Percentiles rank a stretch among this genome's conserved stretches.
Evolutionary conservation across 1,140 invertebrate species (phyloP).

Genomic region (Sarcophaga bullata): DNA sequence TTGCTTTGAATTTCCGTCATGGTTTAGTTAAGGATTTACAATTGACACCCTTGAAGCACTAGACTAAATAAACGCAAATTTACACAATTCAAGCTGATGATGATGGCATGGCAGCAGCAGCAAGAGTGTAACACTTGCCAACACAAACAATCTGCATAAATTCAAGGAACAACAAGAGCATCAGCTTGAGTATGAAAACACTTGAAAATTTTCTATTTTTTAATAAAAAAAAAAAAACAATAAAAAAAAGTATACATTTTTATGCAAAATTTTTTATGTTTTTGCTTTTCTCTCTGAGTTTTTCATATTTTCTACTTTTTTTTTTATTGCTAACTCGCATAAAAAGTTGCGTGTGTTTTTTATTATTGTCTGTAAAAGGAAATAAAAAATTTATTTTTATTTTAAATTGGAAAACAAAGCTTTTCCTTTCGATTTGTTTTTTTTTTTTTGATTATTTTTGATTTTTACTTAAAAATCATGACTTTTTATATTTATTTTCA

Average conservation of each 20-base stretch:
- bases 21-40: not conserved
- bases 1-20: not conserved
- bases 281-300: not conserved
- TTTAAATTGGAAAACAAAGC: too few species aligned
- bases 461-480: not conserved
- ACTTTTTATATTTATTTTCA: not conserved
- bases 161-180: not conserved
- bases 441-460: too few species aligned
- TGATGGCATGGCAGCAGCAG: too few species aligned
- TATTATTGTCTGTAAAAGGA: too few species aligned
- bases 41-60: conserved; percentile 4
- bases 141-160: not conserved
- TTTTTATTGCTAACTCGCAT: too few species aligned
- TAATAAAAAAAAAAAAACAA: not conserved
- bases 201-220: not conserved
- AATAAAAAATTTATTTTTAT: too few species aligned
- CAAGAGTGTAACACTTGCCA: too few species aligned
- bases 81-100: too few species aligned
- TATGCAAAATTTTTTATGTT: not conserved
- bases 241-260: not conserved
- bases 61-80: not conserved
- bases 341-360: too few species aligned
- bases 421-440: too few species aligned
- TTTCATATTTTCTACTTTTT: too few species aligned
- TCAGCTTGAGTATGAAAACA: not conserved